Evolutionary conservation across 2,797 vertebrate species (phyloP), one percentile per base, ranked within the genome.

Genomic region (Heterohyrax brucei): DNA sequence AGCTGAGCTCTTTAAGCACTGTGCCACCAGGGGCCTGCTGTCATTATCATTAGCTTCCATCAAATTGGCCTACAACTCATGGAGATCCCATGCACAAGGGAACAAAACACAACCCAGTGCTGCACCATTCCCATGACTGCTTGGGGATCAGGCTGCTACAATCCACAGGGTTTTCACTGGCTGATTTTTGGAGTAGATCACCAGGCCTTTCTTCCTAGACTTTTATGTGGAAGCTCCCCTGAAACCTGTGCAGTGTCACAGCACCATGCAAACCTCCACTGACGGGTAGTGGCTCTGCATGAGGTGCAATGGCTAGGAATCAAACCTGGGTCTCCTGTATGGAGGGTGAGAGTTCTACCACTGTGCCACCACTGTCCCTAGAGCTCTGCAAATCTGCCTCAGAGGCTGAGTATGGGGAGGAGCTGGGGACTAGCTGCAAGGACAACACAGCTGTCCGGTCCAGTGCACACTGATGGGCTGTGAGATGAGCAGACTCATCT

Each of bases 391-490:
- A 24, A 48, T 24, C 24, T 72, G 73, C n/a, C 68, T 12, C 6
- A 5, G 59, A 56, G 18, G 28, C 21, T 22, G 21, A 0, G 0
- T 14, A 22, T 8, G 66, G 53, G 0, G 0, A 2, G 30, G 21
- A 4, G 0, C 2, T 0, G 68, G 6, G 14, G 22, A 50, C 48
- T 39, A 1, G 33, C 50, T 18, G 2, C 3, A 8, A 48, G 6
- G 16, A 56, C 28, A 10, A 0, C 16, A 21, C 0, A 0, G 48
- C 0, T 0, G 30, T 30, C 24, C 21, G 53, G 3, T 1, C 30
- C 56, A 46, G 4, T 0, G 0, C 0, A 5, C 0, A 1, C 13
- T 5, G 1, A 8, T 0, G 8, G 56, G 0, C 1, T 4, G 4
- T 1, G 0, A 14, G 66, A 21, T 26, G 30, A 70, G 64, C 48